Evolutionary conservation across 2,113 vertebrate species (phyloP).

Genomic region (Origma solitaria): DNA sequence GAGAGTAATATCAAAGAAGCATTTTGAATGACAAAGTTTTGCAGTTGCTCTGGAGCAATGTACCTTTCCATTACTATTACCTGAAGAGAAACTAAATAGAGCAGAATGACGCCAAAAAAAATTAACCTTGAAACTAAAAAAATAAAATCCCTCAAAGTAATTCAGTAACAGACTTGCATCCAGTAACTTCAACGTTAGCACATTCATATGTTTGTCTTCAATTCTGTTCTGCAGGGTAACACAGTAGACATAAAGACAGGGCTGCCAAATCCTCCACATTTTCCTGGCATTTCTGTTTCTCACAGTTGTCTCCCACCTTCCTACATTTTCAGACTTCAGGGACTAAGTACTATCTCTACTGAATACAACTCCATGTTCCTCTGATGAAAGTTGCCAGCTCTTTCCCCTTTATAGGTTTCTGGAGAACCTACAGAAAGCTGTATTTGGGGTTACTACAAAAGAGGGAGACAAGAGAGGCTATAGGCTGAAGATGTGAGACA

Average conservation of each 20-base stretch:
- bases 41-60: neutral
- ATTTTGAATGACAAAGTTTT: neutral
- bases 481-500: neutral
- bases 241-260: constrained; percentile 27
- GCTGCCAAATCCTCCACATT: constrained; percentile 61
- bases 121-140: neutral
- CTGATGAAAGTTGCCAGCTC: neutral
- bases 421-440: neutral
- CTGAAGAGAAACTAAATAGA: neutral
- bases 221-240: constrained; percentile 29
- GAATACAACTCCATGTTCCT: constrained; percentile 19
- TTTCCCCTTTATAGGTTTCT: neutral
- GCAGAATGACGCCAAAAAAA: neutral
- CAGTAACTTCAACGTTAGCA: neutral
- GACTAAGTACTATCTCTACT: constrained; percentile 31
- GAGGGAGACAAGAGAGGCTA: neutral
- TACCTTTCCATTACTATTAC: neutral
- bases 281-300: constrained; percentile 60
- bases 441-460: neutral
- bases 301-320: constrained; percentile 67
- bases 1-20: neutral
- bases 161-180: neutral
- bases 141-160: neutral
- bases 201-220: constrained; percentile 32
- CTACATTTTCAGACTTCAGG: constrained; percentile 57